Conservation (phyloP, 1,140 invertebrate species). For the Pollicipes pollicipes region DNA sequence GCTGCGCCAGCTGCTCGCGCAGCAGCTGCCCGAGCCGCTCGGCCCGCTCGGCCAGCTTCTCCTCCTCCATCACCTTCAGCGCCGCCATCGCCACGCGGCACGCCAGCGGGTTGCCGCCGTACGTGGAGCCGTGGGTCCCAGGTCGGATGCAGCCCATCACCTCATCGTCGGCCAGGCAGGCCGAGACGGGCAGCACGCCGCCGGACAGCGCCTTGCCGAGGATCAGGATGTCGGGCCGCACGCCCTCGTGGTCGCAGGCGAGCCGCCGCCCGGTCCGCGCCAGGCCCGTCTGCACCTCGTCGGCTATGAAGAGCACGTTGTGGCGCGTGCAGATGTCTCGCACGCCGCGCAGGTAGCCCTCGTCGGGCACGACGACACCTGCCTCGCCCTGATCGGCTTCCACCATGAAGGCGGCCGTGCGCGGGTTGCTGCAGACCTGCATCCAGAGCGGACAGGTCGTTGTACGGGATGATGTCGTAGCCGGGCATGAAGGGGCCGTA, state of each 20-base stretch:
- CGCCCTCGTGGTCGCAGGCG: constrained; percentile 76
- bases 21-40: constrained; percentile 59
- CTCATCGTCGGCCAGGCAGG: constrained; percentile 63
- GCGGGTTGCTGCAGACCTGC: constrained; percentile 50
- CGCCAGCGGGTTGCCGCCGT: constrained; percentile 92
- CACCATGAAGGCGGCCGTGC: constrained; percentile 91
- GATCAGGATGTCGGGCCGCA: constrained; percentile 77
- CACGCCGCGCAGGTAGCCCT: constrained; percentile 73
- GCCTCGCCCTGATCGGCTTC: constrained; percentile 99
- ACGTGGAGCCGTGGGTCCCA: constrained; percentile 94
- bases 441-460: constrained; percentile 66
- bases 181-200: constrained; percentile 82
- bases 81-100: constrained; percentile 52
- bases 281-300: constrained; percentile 91
- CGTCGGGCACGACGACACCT: constrained; percentile 77
- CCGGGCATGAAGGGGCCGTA: constrained; percentile 96
- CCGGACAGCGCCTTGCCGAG: constrained; percentile 94
- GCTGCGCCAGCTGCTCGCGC: constrained; percentile 45
- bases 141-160: constrained; percentile 83
- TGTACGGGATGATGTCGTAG: constrained; percentile 72
- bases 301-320: constrained; percentile 93
- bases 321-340: constrained; percentile 77
- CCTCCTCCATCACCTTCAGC: constrained; percentile 59
- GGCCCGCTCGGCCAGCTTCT: constrained; percentile 76
- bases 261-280: constrained; percentile 78